phyloP scores from a whole-genome alignment of 2,797 vertebrate genomes.

The Podarcis lilfordi region DNA sequence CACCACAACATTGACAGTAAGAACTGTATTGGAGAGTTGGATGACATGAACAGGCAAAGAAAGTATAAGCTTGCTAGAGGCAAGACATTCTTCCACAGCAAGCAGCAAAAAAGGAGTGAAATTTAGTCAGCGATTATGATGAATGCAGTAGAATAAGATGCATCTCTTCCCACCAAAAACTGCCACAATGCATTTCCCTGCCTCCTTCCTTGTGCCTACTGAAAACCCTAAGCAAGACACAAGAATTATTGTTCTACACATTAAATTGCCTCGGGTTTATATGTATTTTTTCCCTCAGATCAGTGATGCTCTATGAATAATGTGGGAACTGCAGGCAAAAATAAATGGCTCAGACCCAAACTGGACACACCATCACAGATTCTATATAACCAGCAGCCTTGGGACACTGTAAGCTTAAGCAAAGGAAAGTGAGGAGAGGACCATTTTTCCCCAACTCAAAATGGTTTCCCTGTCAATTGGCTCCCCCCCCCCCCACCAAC shows the following conservation, averaged over 20 bases:
- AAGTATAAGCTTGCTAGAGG: no score
- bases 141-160: not conserved
- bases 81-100: no score
- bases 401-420: not conserved
- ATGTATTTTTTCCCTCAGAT: not conserved
- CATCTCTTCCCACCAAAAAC: not conserved
- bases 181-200: not conserved
- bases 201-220: not conserved
- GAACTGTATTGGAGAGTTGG: no score
- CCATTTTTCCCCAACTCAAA: not conserved
- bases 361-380: no score
- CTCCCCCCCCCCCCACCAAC: no score
- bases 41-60: no score
- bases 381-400: no score
- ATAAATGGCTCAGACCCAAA: not conserved
- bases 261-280: not conserved
- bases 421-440: not conserved
- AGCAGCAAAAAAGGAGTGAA: no score
- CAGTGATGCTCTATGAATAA: not conserved
- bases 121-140: not conserved
- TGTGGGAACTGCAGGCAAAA: not conserved
- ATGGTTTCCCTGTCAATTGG: not conserved
- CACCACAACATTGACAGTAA: no score
- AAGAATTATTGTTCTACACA: not conserved
- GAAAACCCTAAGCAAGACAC: conserved; percentile 11